Base-by-base conservation (phyloP, 2,888 invertebrate species). In the Hipparchia semele region DNA sequence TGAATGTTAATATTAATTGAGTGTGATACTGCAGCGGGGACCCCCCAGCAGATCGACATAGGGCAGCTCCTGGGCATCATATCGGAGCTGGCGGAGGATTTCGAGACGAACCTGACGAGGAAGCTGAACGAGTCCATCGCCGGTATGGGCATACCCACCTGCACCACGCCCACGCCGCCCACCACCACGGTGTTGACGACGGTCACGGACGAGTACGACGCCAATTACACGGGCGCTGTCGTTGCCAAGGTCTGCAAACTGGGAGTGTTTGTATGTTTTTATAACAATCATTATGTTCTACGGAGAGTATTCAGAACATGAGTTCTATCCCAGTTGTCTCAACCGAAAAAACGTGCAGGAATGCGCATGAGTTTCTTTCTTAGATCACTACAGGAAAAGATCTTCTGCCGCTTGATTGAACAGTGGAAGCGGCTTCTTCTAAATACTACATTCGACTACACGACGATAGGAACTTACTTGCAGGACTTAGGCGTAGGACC, bases 81-180 rank as follows among this genome's bases (percentile, higher is more conserved):
- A 0, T 78, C 84, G 0, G 84, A 84, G 33, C 72, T 87, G 45
- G 86, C 86, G 0, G 79, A 80, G 53, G 86, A 87, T 10, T 88
- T 87, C 72, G 86, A 86, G 54, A 80, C 84, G 12, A 86, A 89
- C 67, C 75, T 89, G 45, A 84, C 86, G 0, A 66, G 74, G 2
- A 73, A 80, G 49, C 80, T 89, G 39, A 88, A 88, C 58, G 77
- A 82, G 72, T 81, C 86, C 0, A 70, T 89, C 10, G 73, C 76
- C 7, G 75, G 75, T 59, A 82, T 80, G 72, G 78, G 80, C 0
- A 76, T 86, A 0, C 86, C 87, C 0, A 86, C 86, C 0, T 87
- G 88, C 66, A 70, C 75, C 1, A 79, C 80, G 0, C 76, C 79
- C 67, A 70, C 75, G 0, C 78, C 80, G 0, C 76, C 79, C 0